Evolutionary conservation across 2,888 invertebrate genomes (phyloP), one percentile per base, ranked within the genome.

Genomic region (Dynastes grantii): DNA sequence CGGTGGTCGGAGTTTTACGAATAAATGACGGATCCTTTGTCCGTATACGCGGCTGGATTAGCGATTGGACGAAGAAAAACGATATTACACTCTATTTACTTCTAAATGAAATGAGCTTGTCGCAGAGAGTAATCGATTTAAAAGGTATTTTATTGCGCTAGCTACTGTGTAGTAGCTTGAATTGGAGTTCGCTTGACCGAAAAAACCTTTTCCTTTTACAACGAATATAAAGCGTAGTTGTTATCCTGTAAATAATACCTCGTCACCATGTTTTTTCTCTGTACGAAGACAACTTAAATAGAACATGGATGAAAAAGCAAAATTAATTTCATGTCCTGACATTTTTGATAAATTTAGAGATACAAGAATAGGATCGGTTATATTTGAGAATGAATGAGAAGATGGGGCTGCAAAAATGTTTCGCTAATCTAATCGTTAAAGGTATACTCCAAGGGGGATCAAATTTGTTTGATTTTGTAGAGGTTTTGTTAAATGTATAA

Each of bases 1-100:
- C 68, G 49, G 22, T 53, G 68, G 51, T 51, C 68, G 40, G 51
- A 27, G 51, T 68, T 68, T 68, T 51, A n/a, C 68, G 51, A 68
- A 68, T 68, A 68, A 67, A 68, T 68, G 68, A 68, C 51, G 68
- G 11, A 68, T 68, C 68, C 40, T 68, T 68, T 68, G 68, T 68
- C 51, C 68, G 68, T 29, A 40, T 68, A 53, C 68, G 68, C 68
- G 49, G 9, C 51, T n/a, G 68, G 51, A 68, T 68, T 68, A 51
- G 51, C 51, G 68, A 68, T 53, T 5, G 51, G 68, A 51, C 68
- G 68, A 68, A 68, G 68, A 68, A 68, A 51, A 68, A 51, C 68
- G 68, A 51, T 68, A 68, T 68, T 68, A 68, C 68, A 68, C 40
- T 68, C 68, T 68, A 68, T 68, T 63, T 68, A 53, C 68, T 51